phyloP scores from a whole-genome alignment of 2,113 vertebrate genomes.

The Tichodroma muraria region DNA sequence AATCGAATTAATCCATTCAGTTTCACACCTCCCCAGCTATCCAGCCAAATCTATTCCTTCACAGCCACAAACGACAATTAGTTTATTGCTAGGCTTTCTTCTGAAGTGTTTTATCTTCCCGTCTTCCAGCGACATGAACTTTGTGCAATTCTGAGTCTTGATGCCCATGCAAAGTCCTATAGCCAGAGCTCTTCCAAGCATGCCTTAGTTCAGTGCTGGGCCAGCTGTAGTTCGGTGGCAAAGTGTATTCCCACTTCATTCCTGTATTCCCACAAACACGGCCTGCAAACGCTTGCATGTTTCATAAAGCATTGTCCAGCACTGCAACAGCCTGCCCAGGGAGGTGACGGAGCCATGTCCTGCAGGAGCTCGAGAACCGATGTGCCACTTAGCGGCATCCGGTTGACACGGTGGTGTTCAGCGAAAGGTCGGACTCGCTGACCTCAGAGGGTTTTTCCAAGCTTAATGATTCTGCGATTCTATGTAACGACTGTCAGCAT shows the following conservation, averaged over 20 bases:
- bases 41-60: background rate
- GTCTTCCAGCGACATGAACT: background rate
- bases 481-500: background rate
- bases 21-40: background rate
- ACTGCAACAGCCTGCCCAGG: background rate
- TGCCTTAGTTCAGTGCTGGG: fast-evolving
- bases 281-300: too few species aligned
- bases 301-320: too few species aligned
- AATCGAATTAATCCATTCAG: background rate
- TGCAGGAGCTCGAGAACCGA: background rate
- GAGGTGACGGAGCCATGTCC: background rate
- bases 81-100: background rate
- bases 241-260: background rate
- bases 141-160: background rate
- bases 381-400: background rate
- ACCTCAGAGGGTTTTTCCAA: background rate
- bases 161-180: background rate
- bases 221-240: background rate
- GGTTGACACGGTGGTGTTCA: background rate
- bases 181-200: background rate
- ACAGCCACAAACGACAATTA: background rate
- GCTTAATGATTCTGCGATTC: background rate
- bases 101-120: background rate
- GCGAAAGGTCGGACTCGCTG: background rate
- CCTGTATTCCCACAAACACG: fast-evolving